A percentile compares a stretch with the other conserved stretches of the same genome.
These are phyloP conservation scores for Rhynchomys soricoides DNA, from an alignment of 2,113 vertebrate species.

Conservation along the genomic window DNA sequence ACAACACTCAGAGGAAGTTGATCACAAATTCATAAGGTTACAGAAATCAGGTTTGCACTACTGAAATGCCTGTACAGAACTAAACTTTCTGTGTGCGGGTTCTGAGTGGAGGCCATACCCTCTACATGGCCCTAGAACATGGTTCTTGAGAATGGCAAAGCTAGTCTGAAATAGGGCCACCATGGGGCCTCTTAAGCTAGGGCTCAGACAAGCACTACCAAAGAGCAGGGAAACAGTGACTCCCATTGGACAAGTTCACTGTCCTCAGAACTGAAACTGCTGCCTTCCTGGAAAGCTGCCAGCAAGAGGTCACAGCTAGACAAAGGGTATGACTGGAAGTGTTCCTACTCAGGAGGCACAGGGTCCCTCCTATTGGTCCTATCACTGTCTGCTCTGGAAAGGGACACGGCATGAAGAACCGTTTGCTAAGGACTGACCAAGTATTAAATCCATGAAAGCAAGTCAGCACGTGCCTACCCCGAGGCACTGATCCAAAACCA, in stretches of 20 bases:
- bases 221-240: not conserved
- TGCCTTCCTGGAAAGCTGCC: not conserved
- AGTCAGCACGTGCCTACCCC: too few species aligned
- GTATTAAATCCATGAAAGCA: rapidly evolving
- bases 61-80: not conserved
- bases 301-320: not conserved
- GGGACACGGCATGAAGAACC: not conserved
- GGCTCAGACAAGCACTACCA: not conserved
- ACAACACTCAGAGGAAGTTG: rapidly evolving
- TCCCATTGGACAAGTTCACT: not conserved
- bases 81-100: not conserved
- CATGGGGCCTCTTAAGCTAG: not conserved
- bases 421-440: too few species aligned
- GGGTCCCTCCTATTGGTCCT: not conserved
- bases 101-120: not conserved
- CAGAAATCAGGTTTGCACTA: not conserved
- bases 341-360: too few species aligned
- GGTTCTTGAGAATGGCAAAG: too few species aligned
- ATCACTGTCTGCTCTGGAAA: not conserved
- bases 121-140: not conserved
- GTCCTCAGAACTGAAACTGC: not conserved
- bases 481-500: too few species aligned
- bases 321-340: not conserved
- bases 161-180: not conserved
- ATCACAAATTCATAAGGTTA: not conserved